Percentiles rank a stretch among this genome's conserved stretches.
Evolutionary conservation across 2,113 vertebrate species (phyloP).

Genomic region (Labeo rohita): DNA sequence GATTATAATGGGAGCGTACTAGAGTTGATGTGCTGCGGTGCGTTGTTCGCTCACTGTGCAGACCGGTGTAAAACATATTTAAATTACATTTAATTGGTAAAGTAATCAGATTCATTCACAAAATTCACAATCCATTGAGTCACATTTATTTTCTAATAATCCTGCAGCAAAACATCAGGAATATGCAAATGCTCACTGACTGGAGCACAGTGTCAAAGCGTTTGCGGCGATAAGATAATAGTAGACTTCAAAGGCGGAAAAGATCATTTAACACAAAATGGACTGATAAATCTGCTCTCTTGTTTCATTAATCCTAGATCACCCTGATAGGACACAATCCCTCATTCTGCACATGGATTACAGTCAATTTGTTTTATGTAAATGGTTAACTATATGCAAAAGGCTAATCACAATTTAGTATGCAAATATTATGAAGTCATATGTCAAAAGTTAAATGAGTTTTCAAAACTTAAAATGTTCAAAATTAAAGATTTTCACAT

Average conservation of each 20-base stretch:
- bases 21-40: background rate
- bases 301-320: conserved; percentile 1
- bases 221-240: background rate
- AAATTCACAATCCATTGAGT: conserved; percentile 15
- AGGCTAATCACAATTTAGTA: background rate
- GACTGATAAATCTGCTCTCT: background rate
- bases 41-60: background rate
- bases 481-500: background rate
- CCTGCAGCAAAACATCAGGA: conserved; percentile 20
- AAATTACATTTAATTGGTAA: conserved; percentile 11
- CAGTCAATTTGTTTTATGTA: background rate
- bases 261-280: background rate
- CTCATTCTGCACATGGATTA: background rate
- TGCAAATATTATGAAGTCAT: background rate
- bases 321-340: background rate
- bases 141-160: conserved; percentile 3
- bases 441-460: background rate
- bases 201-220: background rate
- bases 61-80: conserved; percentile 4
- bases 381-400: background rate
- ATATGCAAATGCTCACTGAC: conserved; percentile 14
- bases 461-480: background rate
- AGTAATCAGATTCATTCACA: conserved; percentile 18
- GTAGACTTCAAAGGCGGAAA: background rate
- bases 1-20: background rate